Evolutionary conservation across 2,888 invertebrate species (phyloP), one percentile per base, ranked within the genome.

Genomic region (Megastigmus dorsalis): DNA sequence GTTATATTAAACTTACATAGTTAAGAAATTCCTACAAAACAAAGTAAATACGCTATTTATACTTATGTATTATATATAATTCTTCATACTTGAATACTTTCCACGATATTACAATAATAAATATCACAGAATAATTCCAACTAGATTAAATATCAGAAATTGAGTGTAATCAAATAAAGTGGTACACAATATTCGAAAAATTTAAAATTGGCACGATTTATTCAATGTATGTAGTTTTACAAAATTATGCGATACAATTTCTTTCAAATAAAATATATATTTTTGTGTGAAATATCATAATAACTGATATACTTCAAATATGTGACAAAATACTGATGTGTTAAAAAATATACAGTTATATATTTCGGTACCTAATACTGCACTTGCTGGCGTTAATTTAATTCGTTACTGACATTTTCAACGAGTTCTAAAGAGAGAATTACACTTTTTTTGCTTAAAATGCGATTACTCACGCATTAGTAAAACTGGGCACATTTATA

Each of bases 121-220:
- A n/a, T n/a, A n/a, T n/a, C n/a, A n/a, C n/a, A n/a, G n/a, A n/a
- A n/a, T n/a, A n/a, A n/a, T n/a, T n/a, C n/a, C n/a, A n/a, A n/a
- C n/a, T n/a, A n/a, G n/a, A n/a, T n/a, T n/a, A n/a, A n/a, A n/a
- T n/a, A n/a, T n/a, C n/a, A 41, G 5, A 33, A 43, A 26, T 43
- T 7, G 10, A 9, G 5, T 1, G 26, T 41, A 23, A 26, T 45
- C 5, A 50, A 55, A 36, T 33, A 36, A 54, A 30, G 9, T n/a
- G 4, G 20, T 10, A 55, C 36, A 55, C 33, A 33, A n/a, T 57
- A 38, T 57, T 62, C 50, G 41, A 57, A 71, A 69, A 65, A 57
- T 55, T 66, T 73, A 26, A 67, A 73, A 73, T 73, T 73, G 72
- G 66, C 72, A 73, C 72, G 60, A 67, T 73, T 73, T 73, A 73